Base-by-base conservation (phyloP, 2,888 invertebrate genomes). In the Zygaena filipendulae region DNA sequence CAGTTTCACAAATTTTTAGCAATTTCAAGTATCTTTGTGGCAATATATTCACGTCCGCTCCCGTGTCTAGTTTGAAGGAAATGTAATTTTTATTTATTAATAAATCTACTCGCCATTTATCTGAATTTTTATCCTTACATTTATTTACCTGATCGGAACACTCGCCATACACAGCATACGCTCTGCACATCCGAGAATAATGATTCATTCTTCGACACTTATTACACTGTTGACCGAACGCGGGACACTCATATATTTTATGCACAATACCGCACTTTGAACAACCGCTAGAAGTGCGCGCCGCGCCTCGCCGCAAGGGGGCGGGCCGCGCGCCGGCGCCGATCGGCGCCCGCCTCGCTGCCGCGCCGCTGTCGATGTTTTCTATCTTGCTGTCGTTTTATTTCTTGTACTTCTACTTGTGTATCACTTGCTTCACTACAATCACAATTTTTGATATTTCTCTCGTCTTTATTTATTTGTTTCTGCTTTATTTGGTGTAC, bases 21-120 rank as follows among this genome's bases (percentile, higher is more conserved):
- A 22, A 19, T 30, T n/a, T 13, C 19, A 13, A 32, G 24, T 16
- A 23, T 7, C 4, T 13, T 8, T 18, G 11, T n/a, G 42, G 40
- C 19, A 43, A 30, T 1, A 43, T 31, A 24, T 46, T 43, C 1
- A 36, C 42, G 19, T 43, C 42, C 2, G 41, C 41, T 16, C 42
- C 40, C 18, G 46, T 42, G 18, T 16, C 16, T 7, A 16, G 7
- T 16, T 16, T 16, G 7, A 16, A 16, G 7, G 5, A 6, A 7
- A 16, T 16, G 7, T 43, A 40, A 21, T 44, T 10, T 12, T 28
- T 23, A 19, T 36, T 38, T 16, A 45, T 36, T 4, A 31, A 13
- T 22, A 42, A 27, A 3, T 27, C 22, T 3, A 32, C 31, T 1
- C 24, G 27, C 39, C 38, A 45, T 11, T 39, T 16, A 4, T 13